Evolutionary conservation across 2,888 invertebrate species (phyloP), one percentile per base, ranked within the genome.

Genomic region (Matsumyia berberina): DNA sequence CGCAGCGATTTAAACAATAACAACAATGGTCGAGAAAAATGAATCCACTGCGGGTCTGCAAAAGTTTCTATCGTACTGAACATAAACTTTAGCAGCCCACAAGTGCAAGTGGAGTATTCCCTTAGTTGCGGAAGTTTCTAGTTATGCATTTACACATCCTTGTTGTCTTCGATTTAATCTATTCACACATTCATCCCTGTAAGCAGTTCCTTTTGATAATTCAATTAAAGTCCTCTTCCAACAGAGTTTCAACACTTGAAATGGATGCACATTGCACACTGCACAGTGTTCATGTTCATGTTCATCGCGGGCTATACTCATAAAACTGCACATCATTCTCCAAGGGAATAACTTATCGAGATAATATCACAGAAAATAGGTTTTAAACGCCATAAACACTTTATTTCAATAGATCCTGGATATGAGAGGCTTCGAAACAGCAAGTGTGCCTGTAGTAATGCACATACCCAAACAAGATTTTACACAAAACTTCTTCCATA

Each of bases 361-460:
- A 70, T 49, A 49, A 46, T 46, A 46, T 49, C 11, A 29, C 49
- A 15, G 37, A 58, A 29, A 46, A 57, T 58, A 31, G 53, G 31
- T 49, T 49, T 69, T 57, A 35, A 60, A 51, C 11, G 19, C 19
- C 9, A 17, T 19, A 19, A 46, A 46, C 60, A 60, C 60, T 60
- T 60, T 39, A 72, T 60, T 72, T 60, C 58, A 72, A 60, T 51
- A 17, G 31, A 51, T 46, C 46, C 19, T 8, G 19, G 19, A 9
- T 19, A 42, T 15, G 19, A 46, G 46, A 46, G 19, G 9, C 17
- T 24, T 15, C 39, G 35, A 37, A 64, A 15, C 11, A 33, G 5
- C 24, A 70, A 70, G 46, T 70, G n/a, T n/a, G n/a, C n/a, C n/a
- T n/a, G n/a, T n/a, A 58, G 58, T 58, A 39, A 70, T 58, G 58